A percentile compares a stretch with the other conserved stretches of the same genome.
Conservation (phyloP, 2,888 invertebrate species). For the Crepidodera aurea region DNA sequence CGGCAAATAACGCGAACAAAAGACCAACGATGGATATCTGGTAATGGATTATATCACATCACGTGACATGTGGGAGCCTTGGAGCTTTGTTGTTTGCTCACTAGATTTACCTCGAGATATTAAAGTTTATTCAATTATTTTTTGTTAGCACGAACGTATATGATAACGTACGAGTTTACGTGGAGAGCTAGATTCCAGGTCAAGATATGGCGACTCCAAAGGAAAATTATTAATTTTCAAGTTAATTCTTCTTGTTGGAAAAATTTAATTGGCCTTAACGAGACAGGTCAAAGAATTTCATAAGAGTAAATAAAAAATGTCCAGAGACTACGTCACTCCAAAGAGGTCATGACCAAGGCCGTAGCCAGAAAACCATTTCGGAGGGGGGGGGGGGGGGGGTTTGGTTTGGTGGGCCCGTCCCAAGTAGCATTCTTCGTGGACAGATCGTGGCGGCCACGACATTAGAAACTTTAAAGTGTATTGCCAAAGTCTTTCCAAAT, state of each 20-base stretch:
- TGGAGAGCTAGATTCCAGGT: neutral
- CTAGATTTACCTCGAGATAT: slow-evolving; percentile 21
- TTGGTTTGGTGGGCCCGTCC: no score
- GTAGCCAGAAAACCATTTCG: no score
- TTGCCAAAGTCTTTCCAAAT: no score
- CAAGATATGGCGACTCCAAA: neutral
- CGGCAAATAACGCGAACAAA: slow-evolving; percentile 21
- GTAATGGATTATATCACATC: slow-evolving; percentile 30
- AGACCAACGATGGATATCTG: slow-evolving; percentile 24
- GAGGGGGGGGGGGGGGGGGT: no score
- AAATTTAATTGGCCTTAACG: neutral
- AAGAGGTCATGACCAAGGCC: no score
- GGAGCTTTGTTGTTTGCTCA: slow-evolving; percentile 3
- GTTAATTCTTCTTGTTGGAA: neutral
- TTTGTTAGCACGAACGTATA: slow-evolving; percentile 1
- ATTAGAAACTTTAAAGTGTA: no score
- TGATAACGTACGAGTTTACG: neutral
- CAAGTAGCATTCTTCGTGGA: no score
- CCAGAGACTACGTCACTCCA: no score
- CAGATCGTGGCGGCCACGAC: no score
- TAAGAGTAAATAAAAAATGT: no score
- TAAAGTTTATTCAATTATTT: slow-evolving; percentile 29
- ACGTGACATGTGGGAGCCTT: slow-evolving; percentile 24
- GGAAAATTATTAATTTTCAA: slow-evolving; percentile 2
- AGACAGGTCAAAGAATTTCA: neutral